Base-by-base conservation (phyloP, 1,140 invertebrate genomes). In the Lepidurus apus region DNA sequence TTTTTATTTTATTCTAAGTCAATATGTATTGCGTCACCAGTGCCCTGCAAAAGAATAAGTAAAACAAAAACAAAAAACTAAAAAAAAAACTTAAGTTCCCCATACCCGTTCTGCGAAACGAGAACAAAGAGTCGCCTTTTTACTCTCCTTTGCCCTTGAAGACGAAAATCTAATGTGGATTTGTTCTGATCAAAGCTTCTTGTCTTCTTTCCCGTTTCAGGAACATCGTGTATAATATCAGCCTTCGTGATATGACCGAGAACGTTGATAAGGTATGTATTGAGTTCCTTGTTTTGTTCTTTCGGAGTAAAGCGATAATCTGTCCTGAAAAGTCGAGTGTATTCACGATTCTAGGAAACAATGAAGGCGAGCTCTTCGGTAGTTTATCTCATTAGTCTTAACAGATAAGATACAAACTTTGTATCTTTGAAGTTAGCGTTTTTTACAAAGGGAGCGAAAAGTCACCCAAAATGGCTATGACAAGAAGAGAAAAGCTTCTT, bases 161-260 rank as follows among this genome's bases (percentile, higher is more conserved):
- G 4, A n/a, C 13, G 17, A 5, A 65, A 21, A 21, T 65, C 6
- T 3, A 13, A 9, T 65, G 53, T 65, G 34, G 11, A 24, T 77
- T 24, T 47, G 21, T 43, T 76, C 44, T 43, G n/a, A 44, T 76
- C 45, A n/a, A 42, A 74, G 2, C 26, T 1, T 1, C 26, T 26
- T 26, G 26, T 1, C 47, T 11, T 43, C 34, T 7, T 43, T 65
- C 75, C 53, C 82, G 80, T 88, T 89, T 80, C 86, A 91, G 92
- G 84, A 93, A 94, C 85, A 87, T 90, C 83, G 89, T 94, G 81
- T 93, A 93, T 86, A 94, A 94, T 86, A 88, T 94, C 83, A 93
- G 91, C 83, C 86, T 93, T 78, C 87, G 88, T 81, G 90, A 91
- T 83, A 87, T 92, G 82, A 87, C 87, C 79, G 91, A 93, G 84